phyloP scores from a whole-genome alignment of 2,113 vertebrate genomes.

The Rhea pennata region DNA sequence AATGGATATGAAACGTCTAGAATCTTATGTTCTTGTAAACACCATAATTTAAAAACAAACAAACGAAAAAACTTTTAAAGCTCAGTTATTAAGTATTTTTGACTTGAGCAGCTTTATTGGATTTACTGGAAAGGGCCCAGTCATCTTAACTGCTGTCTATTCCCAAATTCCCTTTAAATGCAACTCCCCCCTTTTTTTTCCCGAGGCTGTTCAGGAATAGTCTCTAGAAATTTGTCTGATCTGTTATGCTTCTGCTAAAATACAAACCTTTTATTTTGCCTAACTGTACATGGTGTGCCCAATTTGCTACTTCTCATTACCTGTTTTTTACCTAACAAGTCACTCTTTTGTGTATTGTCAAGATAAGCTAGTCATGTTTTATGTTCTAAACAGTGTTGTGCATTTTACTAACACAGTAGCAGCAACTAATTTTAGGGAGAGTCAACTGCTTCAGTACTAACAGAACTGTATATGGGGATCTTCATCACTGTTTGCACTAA shows the following conservation, averaged over 20 bases:
- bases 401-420: slow-evolving; percentile 54
- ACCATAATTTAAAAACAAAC: neutral
- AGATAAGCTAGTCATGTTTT: neutral
- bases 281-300: neutral
- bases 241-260: slow-evolving; percentile 8
- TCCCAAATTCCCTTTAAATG: neutral
- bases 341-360: neutral
- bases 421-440: slow-evolving; percentile 29
- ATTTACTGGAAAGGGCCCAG: neutral
- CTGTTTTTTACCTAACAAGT: neutral
- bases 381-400: neutral
- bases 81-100: neutral
- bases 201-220: neutral
- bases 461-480: neutral
- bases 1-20: neutral
- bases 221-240: neutral
- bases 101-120: neutral
- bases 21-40: neutral
- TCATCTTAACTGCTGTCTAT: neutral
- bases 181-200: neutral
- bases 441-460: neutral
- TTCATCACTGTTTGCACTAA: neutral
- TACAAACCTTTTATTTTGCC: neutral
- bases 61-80: neutral
- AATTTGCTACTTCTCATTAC: neutral